Percentiles rank a stretch among this genome's conserved stretches.
Conservation (phyloP, 1,140 invertebrate species). For the Drosophila lowei region DNA sequence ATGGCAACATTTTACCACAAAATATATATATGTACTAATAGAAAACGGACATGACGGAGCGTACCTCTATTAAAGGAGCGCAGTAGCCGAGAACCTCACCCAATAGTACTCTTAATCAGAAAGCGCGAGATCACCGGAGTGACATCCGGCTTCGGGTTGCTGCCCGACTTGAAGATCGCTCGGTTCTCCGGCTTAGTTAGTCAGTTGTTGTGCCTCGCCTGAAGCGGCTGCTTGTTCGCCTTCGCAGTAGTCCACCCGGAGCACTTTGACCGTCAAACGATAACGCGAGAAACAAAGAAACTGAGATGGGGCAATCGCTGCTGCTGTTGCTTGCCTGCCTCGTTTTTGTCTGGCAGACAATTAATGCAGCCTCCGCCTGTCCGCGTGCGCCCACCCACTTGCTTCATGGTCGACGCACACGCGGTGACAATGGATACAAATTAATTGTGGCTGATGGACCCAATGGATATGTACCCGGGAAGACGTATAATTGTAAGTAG, state of each 20-base stretch:
- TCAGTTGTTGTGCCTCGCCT: slow-evolving; percentile 46
- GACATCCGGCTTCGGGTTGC: slow-evolving; percentile 37
- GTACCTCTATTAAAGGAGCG: slow-evolving; percentile 3
- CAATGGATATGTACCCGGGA: slow-evolving; percentile 90
- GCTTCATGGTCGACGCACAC: slow-evolving; percentile 79
- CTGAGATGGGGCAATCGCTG: slow-evolving; percentile 64
- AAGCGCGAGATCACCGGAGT: neutral
- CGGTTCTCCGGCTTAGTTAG: slow-evolving; percentile 44
- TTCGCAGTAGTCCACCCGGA: slow-evolving; percentile 11
- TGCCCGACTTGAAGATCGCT: slow-evolving; percentile 33
- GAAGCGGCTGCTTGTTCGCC: slow-evolving; percentile 36
- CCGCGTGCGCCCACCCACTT: slow-evolving; percentile 77
- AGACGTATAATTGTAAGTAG: slow-evolving; percentile 89
- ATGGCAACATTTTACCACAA: slow-evolving; percentile 50
- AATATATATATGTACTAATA: slow-evolving; percentile 41
- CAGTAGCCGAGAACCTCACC: neutral
- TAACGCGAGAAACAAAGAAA: slow-evolving; percentile 47
- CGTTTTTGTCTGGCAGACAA: slow-evolving; percentile 55
- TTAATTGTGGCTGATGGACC: slow-evolving; percentile 90
- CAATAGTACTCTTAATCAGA: neutral
- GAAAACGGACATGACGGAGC: slow-evolving; percentile 12
- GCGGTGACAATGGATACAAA: slow-evolving; percentile 92
- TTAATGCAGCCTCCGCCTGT: slow-evolving; percentile 67
- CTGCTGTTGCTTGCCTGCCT: slow-evolving; percentile 44
- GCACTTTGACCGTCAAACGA: slow-evolving; percentile 24